These are phyloP conservation scores for Petrocephalus sullivani DNA, from an alignment of 2,797 vertebrate species.

Conservation along the genomic window DNA sequence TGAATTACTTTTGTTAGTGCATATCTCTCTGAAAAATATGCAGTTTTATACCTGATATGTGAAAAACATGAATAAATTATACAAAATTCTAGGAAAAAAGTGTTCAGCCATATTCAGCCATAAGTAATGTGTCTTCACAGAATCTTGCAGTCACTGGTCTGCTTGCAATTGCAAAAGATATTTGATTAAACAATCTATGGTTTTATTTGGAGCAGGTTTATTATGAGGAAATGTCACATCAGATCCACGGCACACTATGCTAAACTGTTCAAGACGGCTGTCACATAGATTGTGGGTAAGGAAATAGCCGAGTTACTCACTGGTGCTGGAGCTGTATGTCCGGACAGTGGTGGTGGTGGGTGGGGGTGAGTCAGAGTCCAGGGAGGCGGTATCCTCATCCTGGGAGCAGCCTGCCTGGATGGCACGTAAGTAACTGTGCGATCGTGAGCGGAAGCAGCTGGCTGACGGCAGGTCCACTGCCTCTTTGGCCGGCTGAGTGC, in stretches of 20 bases:
- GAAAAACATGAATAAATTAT: background rate
- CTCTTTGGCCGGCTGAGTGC: conserved; percentile 69
- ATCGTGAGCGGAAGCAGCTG: conserved; percentile 92
- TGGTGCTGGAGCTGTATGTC: conserved; percentile 72
- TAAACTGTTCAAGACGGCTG: background rate
- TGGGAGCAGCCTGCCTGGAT: conserved; percentile 98
- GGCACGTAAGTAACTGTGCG: conserved; percentile 96
- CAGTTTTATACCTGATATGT: background rate
- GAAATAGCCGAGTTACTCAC: conserved; percentile 67
- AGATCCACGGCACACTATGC: background rate
- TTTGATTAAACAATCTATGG: background rate
- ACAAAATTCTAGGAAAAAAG: background rate
- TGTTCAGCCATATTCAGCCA: background rate
- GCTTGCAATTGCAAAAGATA: background rate
- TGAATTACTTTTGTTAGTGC: background rate
- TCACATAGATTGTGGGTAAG: background rate
- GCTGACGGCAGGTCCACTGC: conserved; percentile 85
- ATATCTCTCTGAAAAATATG: background rate
- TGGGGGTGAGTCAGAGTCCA: conserved; percentile 85
- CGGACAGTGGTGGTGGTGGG: conserved; percentile 70
- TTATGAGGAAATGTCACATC: background rate
- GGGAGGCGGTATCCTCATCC: conserved; percentile 84
- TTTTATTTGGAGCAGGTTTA: background rate
- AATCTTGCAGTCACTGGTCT: background rate
- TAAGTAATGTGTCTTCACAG: background rate